These are phyloP conservation scores for Holothuria scabra DNA, from an alignment of 53 echinoderm and acorn worm species.

Conservation along the genomic window DNA sequence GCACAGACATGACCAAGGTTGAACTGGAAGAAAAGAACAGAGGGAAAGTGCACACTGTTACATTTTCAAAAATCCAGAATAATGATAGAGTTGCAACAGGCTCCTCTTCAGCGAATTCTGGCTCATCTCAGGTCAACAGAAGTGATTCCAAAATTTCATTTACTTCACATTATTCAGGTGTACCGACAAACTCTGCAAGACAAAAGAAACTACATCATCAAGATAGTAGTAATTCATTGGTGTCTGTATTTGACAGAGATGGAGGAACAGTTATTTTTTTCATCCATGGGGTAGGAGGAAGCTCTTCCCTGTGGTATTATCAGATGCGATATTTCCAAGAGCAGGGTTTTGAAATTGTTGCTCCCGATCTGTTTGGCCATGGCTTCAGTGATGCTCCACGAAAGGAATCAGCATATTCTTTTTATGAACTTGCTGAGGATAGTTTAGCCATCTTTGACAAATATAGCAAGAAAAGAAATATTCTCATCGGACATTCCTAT, in stretches of 20 bases:
- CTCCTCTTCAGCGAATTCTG: no score
- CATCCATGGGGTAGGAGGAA: constrained; percentile 92
- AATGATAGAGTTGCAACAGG: not conserved
- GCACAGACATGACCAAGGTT: not conserved
- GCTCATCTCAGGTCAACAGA: no score
- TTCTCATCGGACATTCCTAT: constrained; percentile 96
- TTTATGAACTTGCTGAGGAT: constrained; percentile 77
- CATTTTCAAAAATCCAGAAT: not conserved
- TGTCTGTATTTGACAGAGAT: constrained; percentile 73
- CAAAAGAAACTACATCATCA: not conserved
- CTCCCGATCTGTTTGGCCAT: constrained; percentile 91
- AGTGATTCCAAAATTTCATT: not conserved
- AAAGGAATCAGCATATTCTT: constrained; percentile 73
- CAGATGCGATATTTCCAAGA: constrained; percentile 79
- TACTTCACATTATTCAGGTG: not conserved
- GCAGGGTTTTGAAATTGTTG: constrained; percentile 82
- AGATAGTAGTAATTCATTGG: constrained; percentile 58
- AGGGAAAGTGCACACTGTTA: not conserved
- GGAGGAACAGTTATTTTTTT: constrained; percentile 83
- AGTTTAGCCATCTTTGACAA: constrained; percentile 85
- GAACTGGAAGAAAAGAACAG: not conserved
- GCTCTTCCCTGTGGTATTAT: constrained; percentile 79
- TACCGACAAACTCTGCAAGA: not conserved
- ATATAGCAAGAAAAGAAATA: constrained; percentile 79
- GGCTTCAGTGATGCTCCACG: constrained; percentile 89